Evolutionary conservation across 2,113 vertebrate species (phyloP).

Genomic region (Cyphomyrus plagiostoma): DNA sequence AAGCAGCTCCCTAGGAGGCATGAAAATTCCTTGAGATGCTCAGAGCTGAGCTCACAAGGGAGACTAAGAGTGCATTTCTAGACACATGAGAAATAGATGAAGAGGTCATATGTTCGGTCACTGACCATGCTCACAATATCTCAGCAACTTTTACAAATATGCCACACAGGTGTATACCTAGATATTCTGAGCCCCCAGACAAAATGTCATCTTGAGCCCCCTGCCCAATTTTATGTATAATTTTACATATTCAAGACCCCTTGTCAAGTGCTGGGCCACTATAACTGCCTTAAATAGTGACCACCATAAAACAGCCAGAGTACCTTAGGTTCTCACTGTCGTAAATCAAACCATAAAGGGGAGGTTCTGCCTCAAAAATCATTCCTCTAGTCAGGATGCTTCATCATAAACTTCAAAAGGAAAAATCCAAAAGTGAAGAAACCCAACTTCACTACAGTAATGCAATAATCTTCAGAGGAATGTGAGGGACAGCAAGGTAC

Average conservation of each 20-base stretch:
- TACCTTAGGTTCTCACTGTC: neutral
- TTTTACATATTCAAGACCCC: neutral
- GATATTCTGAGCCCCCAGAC: neutral
- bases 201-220: neutral
- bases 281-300: neutral
- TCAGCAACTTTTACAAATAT: neutral
- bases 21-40: neutral
- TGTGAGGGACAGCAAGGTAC: neutral
- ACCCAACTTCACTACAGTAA: neutral
- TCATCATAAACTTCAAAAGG: neutral
- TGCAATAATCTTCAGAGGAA: neutral
- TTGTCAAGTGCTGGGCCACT: neutral
- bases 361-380: neutral
- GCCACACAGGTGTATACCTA: neutral
- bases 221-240: neutral
- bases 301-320: neutral
- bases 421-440: neutral
- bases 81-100: neutral
- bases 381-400: neutral
- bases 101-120: neutral
- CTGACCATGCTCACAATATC: neutral
- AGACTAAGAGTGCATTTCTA: neutral
- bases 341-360: neutral
- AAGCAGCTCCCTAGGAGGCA: neutral
- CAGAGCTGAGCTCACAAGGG: constrained; percentile 2